Conservation (phyloP, 37 sponge, comb jelly and placozoan species). For the Corticium candelabrum region DNA sequence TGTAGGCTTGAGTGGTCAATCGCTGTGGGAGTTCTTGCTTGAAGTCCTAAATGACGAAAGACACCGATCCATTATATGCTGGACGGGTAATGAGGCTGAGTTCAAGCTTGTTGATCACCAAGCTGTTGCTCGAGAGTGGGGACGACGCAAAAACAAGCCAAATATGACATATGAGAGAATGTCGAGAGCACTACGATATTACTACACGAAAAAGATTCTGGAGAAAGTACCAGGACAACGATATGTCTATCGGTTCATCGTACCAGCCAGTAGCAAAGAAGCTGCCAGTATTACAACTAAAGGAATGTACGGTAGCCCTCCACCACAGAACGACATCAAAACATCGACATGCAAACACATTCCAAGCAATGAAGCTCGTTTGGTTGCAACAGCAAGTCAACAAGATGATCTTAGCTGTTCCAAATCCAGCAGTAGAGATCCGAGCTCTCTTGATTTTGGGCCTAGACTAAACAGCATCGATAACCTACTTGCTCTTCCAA, state of each 20-base stretch:
- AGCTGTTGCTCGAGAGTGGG: not conserved
- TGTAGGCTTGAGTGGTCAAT: not conserved
- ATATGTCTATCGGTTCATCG: not conserved
- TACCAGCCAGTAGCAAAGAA: too few relatives aligned
- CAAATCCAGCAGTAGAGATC: too few relatives aligned
- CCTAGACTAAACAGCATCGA: too few relatives aligned
- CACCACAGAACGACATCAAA: too few relatives aligned
- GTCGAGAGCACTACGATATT: not conserved
- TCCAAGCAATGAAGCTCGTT: too few relatives aligned
- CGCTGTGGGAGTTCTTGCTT: not conserved
- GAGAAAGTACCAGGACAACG: not conserved
- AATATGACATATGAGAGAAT: not conserved
- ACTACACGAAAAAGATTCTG: not conserved
- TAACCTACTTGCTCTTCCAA: too few relatives aligned
- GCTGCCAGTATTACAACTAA: too few relatives aligned
- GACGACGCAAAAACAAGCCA: not conserved
- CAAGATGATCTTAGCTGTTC: too few relatives aligned
- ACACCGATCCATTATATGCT: not conserved
- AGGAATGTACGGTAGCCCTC: too few relatives aligned
- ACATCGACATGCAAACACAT: too few relatives aligned
- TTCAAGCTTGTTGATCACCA: not conserved
- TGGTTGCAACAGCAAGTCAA: too few relatives aligned
- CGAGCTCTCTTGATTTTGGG: too few relatives aligned
- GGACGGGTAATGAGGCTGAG: not conserved
- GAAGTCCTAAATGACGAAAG: not conserved